Percentiles rank a stretch among this genome's conserved stretches.
These are phyloP conservation scores for Pollimyrus isidori DNA, from an alignment of 2,113 vertebrate species.

Conservation along the genomic window DNA sequence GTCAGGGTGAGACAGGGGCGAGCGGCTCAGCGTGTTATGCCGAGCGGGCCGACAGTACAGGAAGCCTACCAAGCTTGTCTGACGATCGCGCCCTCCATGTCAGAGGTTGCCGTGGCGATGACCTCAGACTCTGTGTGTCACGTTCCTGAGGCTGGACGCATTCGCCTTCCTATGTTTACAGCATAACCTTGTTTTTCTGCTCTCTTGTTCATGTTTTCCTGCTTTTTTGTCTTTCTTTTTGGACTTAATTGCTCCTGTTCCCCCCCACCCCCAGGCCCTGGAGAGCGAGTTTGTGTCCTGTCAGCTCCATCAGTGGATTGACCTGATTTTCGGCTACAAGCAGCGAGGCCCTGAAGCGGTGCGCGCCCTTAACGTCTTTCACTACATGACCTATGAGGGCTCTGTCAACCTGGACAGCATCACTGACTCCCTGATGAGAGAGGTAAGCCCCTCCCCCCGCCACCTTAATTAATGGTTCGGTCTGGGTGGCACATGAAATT, in stretches of 20 bases:
- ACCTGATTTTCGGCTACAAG: slow-evolving; percentile 97
- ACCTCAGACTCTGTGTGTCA: neutral
- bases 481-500: neutral
- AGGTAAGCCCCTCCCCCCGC: slow-evolving; percentile 66
- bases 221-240: neutral
- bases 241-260: neutral
- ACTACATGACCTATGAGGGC: slow-evolving; percentile 93
- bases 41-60: neutral
- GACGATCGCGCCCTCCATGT: neutral
- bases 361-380: slow-evolving; percentile 90
- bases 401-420: slow-evolving; percentile 83
- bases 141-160: neutral
- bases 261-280: slow-evolving; percentile 64
- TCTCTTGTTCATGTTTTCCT: neutral
- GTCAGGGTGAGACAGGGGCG: neutral
- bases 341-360: slow-evolving; percentile 93
- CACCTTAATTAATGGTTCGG: neutral
- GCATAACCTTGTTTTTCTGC: neutral
- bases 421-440: slow-evolving; percentile 77
- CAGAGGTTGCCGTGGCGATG: neutral
- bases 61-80: neutral
- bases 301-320: slow-evolving; percentile 98
- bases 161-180: neutral
- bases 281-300: slow-evolving; percentile 98
- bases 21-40: neutral